Evolutionary conservation across 2,888 invertebrate species (phyloP), one percentile per base, ranked within the genome.

Genomic region (Acronicta psi): DNA sequence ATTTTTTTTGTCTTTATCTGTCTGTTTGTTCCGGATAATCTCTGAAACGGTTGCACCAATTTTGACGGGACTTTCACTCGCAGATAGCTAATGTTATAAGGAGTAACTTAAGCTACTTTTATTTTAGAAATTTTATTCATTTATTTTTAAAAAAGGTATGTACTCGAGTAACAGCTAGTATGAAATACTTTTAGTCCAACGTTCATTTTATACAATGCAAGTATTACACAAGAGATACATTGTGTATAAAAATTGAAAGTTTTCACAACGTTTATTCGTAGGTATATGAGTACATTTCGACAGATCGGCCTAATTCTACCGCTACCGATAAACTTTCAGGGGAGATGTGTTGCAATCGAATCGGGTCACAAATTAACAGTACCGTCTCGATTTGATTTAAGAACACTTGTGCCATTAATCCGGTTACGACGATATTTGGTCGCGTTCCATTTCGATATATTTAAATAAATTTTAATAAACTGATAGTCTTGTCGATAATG

Each of bases 341-440:
- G 16, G 53, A 73, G 69, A 71, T 60, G 61, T 69, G 69, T 60
- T 75, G 81, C 76, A 88, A 83, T 75, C 73, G 69, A 85, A 83
- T 76, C 73, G 73, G 83, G 84, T 83, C 85, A 85, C 84, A 81
- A 82, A 81, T 82, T 77, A 81, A 80, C 81, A 70, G 73, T 75
- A 68, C 61, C 55, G 51, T 65, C 59, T 69, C 61, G 45, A 59
- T 64, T 78, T 69, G 45, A 59, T 64, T 78, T 69, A 66, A 62
- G 47, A 64, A 59, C 60, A 72, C 68, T 70, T 68, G 79, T 62
- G 67, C 82, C 65, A 80, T 66, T 81, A 74, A 79, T 75, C 78
- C 69, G 79, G 65, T 80, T 78, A 70, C 61, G 43, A 46, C 42
- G 64, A 63, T 55, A 61, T 54, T 52, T 25, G 36, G 55, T 38